phyloP scores from a whole-genome alignment of 2,797 vertebrate species.

The Hafferia zeledoni region DNA sequence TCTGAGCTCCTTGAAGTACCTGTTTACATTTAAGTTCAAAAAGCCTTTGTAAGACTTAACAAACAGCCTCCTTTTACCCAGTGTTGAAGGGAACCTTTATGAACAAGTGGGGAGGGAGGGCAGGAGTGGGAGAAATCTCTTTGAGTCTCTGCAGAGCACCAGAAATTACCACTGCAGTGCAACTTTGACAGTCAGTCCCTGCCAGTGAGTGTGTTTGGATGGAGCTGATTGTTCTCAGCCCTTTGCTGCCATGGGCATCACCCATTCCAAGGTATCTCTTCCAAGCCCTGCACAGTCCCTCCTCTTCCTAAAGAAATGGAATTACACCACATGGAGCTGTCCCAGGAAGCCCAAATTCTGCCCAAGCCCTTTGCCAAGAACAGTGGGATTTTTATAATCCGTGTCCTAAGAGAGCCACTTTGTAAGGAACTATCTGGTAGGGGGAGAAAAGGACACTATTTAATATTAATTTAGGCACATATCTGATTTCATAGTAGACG shows the following conservation, averaged over 20 bases:
- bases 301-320: background rate
- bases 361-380: background rate
- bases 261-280: background rate
- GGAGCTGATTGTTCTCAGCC: background rate
- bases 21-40: constrained; percentile 35
- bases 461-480: background rate
- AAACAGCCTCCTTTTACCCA: background rate
- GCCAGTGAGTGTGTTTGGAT: background rate
- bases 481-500: background rate
- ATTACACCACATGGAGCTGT: background rate
- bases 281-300: too few species aligned
- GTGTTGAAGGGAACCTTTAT: background rate
- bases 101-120: background rate
- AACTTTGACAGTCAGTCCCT: background rate
- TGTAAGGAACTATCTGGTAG: background rate
- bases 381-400: background rate
- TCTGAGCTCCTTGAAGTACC: constrained; percentile 16
- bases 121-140: background rate
- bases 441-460: background rate
- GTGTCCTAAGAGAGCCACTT: background rate
- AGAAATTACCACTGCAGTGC: background rate
- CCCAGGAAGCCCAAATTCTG: background rate
- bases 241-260: background rate
- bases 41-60: background rate
- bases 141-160: background rate